Base-by-base conservation (phyloP, 1,140 invertebrate genomes). In the Drosophila ambigua region DNA sequence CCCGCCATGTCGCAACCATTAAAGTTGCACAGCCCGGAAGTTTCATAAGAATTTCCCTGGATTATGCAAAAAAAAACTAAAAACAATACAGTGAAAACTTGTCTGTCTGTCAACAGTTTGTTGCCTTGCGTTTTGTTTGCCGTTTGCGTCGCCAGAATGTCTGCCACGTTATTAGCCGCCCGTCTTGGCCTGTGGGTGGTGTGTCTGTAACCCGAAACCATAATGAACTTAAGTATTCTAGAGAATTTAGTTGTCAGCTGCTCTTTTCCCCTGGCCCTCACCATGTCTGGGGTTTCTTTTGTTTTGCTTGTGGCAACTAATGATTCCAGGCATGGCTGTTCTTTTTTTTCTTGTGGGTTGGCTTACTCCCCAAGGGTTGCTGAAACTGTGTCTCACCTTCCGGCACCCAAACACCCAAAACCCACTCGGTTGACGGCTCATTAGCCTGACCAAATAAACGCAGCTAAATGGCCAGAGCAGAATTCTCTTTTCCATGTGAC, bases 391-490 rank as follows among this genome's bases (percentile, higher is more conserved):
- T 67, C 62, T 35, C 43, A 41, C 66, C 49, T 41, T 50, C 23
- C 45, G 9, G 41, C 50, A 39, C 31, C 28, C 41, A 20, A 20
- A 20, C 60, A 35, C 26, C 46, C 20, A 20, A 20, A 20, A 20
- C 20, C 31, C 55, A 46, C 65, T 35, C 4, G 2, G 59, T 65
- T 54, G 58, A 49, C 78, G 79, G 64, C 81, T 85, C 78, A 87
- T 87, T 85, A 85, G 78, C 77, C 74, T 77, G 77, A 68, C 71
- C 76, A 83, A 83, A 83, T 72, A 84, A 61, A 76, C 59, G 59
- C 31, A 15, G 43, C 45, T 28, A 82, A 81, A 68, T 58, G 67
- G 49, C 46, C 35, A 50, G 20, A 72, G 58, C 50, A 35, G 50
- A 65, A 77, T 13, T 62, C 61, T 61, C 50, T 64, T 72, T 77